Evolutionary conservation across 1,140 invertebrate genomes (phyloP), one percentile per base, ranked within the genome.

Genomic region (Drosophila elegans): DNA sequence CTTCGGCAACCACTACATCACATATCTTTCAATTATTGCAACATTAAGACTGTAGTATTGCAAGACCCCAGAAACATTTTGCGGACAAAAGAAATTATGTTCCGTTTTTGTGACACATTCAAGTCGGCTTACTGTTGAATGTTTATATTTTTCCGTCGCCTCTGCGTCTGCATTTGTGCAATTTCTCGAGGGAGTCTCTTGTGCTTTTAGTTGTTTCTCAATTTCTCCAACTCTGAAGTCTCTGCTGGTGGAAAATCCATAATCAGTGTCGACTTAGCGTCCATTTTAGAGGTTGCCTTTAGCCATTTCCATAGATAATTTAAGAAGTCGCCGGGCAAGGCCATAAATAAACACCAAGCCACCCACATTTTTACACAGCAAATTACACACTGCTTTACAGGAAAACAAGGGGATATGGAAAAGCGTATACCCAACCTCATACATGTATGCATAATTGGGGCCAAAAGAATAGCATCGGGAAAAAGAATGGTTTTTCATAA

Each of bases 341-440:
- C 60, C 76, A 89, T 83, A 89, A 89, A 88, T 88, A 89, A 89
- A 69, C 68, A 71, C 51, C 42, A 10, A 53, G 63, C 46, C 63
- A 64, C 63, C 75, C 79, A 73, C 83, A 83, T 55, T 75, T 78
- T 64, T 73, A 82, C 61, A 67, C 46, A 49, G 75, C 73, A 79
- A 79, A 88, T 88, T 83, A 88, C 84, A 83, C 72, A 80, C 49
- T 64, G 72, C 69, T 88, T 79, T 59, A 83, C 60, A 66, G 55
- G 16, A 32, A 41, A 60, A 61, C 51, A 42, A 36, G 64, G 6
- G 64, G n/a, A 41, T 25, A 21, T 48, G 11, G 38, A 36, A 34
- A 64, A 32, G 25, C 45, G 32, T 21, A 32, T 52, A 38, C 10
- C 21, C 25, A 9, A 9, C 13, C 46, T 38, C 25, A 38, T 7